Evolutionary conservation across 2,113 vertebrate genomes (phyloP).

Genomic region (Anser cygnoides): DNA sequence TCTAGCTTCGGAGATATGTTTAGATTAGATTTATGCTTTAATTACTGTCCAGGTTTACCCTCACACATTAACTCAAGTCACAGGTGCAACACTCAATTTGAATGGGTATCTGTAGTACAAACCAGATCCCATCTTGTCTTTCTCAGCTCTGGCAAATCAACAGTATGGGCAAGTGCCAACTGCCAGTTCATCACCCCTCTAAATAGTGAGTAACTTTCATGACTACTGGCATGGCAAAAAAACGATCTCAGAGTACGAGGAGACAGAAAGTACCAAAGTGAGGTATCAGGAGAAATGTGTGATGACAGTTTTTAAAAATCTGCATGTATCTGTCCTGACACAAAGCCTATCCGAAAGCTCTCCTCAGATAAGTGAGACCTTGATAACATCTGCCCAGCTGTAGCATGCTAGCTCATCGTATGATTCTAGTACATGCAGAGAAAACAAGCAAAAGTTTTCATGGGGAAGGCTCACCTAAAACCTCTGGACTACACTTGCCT

Average conservation of each 20-base stretch:
- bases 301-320: not conserved
- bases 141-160: not conserved
- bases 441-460: not conserved
- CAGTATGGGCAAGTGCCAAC: not conserved
- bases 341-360: not conserved
- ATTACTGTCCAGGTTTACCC: conserved; percentile 27
- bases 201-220: not conserved
- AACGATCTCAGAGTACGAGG: not conserved
- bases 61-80: not conserved
- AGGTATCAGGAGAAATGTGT: not conserved
- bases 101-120: not conserved
- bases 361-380: not conserved
- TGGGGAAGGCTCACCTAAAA: not conserved
- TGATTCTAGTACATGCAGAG: not conserved
- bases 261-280: not conserved
- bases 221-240: not conserved
- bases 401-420: not conserved
- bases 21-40: conserved; percentile 41
- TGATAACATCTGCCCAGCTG: not conserved
- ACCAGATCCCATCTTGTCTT: not conserved
- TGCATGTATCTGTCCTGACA: not conserved
- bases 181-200: not conserved
- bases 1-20: conserved; percentile 5
- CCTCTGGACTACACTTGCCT: not conserved
- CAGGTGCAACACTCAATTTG: not conserved